Evolutionary conservation across 2,113 vertebrate genomes (phyloP).

Genomic region (Malurus elegans): DNA sequence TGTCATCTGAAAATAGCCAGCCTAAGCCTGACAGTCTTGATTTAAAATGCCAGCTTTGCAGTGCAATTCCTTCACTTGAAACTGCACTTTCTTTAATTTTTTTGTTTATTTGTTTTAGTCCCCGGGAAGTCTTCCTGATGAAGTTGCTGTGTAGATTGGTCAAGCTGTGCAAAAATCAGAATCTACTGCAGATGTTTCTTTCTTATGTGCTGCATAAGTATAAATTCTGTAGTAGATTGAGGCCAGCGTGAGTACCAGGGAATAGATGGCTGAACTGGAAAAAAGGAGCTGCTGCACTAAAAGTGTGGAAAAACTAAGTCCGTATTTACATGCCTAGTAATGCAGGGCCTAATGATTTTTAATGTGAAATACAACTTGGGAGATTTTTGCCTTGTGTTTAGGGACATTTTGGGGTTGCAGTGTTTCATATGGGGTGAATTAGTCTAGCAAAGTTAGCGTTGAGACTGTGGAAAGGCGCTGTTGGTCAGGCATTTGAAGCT

Average conservation of each 20-base stretch:
- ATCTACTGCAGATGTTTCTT: not conserved
- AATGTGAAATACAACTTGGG: not conserved
- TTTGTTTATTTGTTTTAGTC: not conserved
- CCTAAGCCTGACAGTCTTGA: not conserved
- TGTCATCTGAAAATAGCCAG: rapidly evolving
- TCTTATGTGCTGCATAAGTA: not conserved
- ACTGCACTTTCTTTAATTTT: not conserved
- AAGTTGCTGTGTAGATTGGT: not conserved
- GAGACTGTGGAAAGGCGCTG: not conserved
- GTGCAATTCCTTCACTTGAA: not conserved
- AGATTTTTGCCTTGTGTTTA: not conserved
- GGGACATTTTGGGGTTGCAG: not conserved
- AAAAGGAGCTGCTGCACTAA: not conserved
- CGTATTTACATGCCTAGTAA: not conserved
- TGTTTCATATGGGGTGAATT: not conserved
- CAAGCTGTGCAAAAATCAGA: not conserved
- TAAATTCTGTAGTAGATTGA: not conserved
- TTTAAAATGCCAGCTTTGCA: not conserved
- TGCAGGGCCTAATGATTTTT: not conserved
- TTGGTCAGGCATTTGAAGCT: not conserved
- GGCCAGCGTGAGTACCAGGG: not conserved
- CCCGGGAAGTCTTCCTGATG: not conserved
- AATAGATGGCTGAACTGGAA: not conserved
- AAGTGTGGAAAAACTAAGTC: not conserved
- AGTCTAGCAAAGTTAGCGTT: not conserved